A percentile compares a stretch with the other conserved stretches of the same genome.
Evolutionary conservation across 2,888 invertebrate species (phyloP).

Genomic region (Clunio marinus): DNA sequence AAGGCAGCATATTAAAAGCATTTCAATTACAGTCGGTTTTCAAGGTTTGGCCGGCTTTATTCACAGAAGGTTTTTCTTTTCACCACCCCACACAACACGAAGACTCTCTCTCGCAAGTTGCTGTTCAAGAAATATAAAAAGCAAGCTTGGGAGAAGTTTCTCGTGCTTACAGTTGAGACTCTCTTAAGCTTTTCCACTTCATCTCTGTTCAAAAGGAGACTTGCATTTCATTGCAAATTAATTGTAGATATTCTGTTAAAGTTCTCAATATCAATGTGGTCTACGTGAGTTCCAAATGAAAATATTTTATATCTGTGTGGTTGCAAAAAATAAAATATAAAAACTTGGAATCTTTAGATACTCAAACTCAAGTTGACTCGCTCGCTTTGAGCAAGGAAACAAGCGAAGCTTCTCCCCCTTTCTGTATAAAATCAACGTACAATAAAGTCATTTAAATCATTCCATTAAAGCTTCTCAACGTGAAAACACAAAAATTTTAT

Average conservation of each 20-base stretch:
- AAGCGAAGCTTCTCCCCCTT: slow-evolving; percentile 27
- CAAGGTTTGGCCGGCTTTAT: slow-evolving; percentile 9
- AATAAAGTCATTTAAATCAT: slow-evolving; percentile 37
- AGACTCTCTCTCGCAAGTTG: too few species aligned
- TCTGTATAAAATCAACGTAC: slow-evolving; percentile 33
- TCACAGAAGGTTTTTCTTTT: slow-evolving; percentile 9
- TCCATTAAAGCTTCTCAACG: slow-evolving; percentile 34
- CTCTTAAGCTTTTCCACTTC: too few species aligned
- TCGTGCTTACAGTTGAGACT: too few species aligned
- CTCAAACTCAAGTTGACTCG: not conserved
- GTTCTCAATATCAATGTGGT: not conserved
- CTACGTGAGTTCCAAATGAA: slow-evolving; percentile 14
- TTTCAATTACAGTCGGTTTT: not conserved
- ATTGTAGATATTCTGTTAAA: not conserved
- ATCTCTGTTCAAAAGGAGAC: too few species aligned
- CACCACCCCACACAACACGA: not conserved
- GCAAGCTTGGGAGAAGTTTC: too few species aligned
- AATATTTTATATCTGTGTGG: not conserved
- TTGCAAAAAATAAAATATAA: not conserved
- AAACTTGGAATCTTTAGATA: slow-evolving; percentile 24
- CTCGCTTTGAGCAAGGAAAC: slow-evolving; percentile 25
- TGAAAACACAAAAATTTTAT: slow-evolving; percentile 13
- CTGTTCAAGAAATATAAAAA: too few species aligned
- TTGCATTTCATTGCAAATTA: not conserved
- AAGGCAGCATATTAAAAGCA: not conserved